Evolutionary conservation across 2,888 invertebrate genomes (phyloP).

Genomic region (Yponomeuta malinellus): DNA sequence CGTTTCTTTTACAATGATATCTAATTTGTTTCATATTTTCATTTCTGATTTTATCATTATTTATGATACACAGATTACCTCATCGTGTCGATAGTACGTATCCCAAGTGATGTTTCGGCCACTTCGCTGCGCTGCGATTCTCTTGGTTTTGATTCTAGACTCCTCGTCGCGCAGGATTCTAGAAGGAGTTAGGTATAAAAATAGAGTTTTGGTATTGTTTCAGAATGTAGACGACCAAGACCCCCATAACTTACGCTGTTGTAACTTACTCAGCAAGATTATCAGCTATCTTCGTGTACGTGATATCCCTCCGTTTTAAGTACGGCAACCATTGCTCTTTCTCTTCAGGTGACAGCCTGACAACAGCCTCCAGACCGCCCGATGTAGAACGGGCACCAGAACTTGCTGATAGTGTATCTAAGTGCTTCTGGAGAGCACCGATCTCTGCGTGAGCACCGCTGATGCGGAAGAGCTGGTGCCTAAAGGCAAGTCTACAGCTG

Average conservation of each 20-base stretch:
- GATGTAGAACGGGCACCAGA: not conserved
- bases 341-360: conserved; percentile 14
- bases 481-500: conserved; percentile 4
- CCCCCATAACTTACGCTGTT: not conserved
- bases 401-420: conserved; percentile 12
- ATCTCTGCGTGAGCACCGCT: conserved; percentile 10
- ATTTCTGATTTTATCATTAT: no score
- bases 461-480: conserved; percentile 17
- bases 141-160: not conserved
- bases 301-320: conserved; percentile 13
- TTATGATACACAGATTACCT: conserved; percentile 6
- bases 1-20: no score
- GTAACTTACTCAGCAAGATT: conserved; percentile 17
- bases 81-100: conserved; percentile 16
- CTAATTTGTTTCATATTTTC: no score
- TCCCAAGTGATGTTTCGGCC: conserved; percentile 17
- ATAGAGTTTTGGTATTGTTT: not conserved
- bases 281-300: conserved; percentile 12
- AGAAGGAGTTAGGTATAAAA: not conserved
- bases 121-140: conserved; percentile 7
- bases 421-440: not conserved
- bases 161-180: conserved; percentile 17
- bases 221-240: no score
- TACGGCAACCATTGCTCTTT: conserved; percentile 15
- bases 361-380: conserved; percentile 8